Base-by-base conservation (phyloP, 2,797 vertebrate genomes). In the Morelia viridis region DNA sequence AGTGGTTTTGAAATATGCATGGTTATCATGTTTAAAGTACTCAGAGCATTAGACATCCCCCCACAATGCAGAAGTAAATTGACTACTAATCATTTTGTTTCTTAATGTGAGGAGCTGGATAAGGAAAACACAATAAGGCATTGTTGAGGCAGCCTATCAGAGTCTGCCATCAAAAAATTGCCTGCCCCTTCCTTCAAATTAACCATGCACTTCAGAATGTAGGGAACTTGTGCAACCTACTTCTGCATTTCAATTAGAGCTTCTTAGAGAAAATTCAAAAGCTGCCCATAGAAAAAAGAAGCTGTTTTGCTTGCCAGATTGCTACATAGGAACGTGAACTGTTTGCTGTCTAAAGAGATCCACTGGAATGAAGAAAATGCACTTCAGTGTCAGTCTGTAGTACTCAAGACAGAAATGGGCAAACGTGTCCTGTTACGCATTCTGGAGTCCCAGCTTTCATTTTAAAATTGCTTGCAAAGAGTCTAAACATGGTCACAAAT, bases 241-340 rank as follows among this genome's bases (percentile, higher is more conserved):
- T 96, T 93, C 96, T 97, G 97, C 96, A 97, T 97, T 96, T 97
- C 96, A 97, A 97, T 97, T 94, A 97, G 96, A 94, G 88, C 94
- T 96, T 97, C 94, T 95, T 97, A 97, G 97, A 97, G 96, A 94
- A 94, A 93, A 89, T 95, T 96, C 95, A 93, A 95, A 93, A 95
- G 94, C 93, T 96, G 94, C 93, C 95, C 94, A 92, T 95, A 94
- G n/a, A 13, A 95, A 94, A 96, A 94, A 92, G 91, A 89, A 56
- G 31, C 10, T 3, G 1, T 65, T 92, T 95, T 92, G 92, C 94
- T 94, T 97, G 96, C 96, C 95, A 96, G 94, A 90, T 94, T 93
- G 50, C 94, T 92, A 90, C 93, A 89, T 96, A 95, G 90, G 94
- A 97, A 85, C 90, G 76, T 93, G 95, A 95, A 94, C 93, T 95